Conservation (phyloP, 2,113 vertebrate genomes). For the Anas platyrhynchos region DNA sequence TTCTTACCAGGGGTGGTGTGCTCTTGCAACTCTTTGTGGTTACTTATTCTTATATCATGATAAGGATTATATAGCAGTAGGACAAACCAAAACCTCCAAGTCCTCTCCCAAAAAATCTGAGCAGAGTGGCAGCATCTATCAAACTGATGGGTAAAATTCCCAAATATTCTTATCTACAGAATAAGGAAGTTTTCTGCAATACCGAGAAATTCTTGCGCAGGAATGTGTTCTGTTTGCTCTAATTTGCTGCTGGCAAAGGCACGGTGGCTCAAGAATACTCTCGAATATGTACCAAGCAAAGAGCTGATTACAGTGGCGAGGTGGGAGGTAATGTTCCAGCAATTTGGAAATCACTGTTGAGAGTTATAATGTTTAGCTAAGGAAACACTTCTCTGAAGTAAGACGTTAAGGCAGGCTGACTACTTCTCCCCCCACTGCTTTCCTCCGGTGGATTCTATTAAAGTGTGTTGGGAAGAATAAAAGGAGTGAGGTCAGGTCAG, state of each 20-base stretch:
- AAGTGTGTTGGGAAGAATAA: conserved; percentile 45
- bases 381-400: conserved; percentile 55
- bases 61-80: neutral
- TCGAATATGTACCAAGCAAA: neutral
- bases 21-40: neutral
- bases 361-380: conserved; percentile 31
- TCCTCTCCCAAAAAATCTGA: neutral
- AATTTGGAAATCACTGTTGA: conserved; percentile 49
- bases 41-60: neutral
- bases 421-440: neutral
- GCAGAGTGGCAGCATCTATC: neutral
- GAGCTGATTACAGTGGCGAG: neutral
- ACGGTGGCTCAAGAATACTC: neutral
- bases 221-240: neutral
- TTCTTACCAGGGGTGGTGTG: neutral
- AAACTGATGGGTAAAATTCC: neutral
- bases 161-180: neutral
- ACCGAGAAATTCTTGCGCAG: neutral
- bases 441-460: conserved; percentile 40
- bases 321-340: conserved; percentile 56
- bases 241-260: neutral
- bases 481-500: conserved; percentile 45
- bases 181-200: neutral
- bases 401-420: conserved; percentile 12
- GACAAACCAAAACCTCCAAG: neutral